These are phyloP conservation scores for Eupeodes luniger DNA, from an alignment of 2,888 invertebrate species.

Conservation along the genomic window DNA sequence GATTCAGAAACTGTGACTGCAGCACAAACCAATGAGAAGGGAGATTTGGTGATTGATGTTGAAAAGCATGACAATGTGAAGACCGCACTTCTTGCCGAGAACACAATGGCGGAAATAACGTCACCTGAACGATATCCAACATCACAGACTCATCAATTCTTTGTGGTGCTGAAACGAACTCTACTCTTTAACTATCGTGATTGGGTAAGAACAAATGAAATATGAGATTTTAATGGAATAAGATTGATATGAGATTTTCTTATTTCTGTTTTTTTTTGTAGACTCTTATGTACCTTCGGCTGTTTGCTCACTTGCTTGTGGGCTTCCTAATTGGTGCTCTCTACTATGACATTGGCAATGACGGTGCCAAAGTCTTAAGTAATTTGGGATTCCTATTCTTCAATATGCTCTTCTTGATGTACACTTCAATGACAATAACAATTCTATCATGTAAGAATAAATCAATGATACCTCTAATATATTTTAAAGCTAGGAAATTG, in stretches of 20 bases:
- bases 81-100: slow-evolving; percentile 86
- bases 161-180: slow-evolving; percentile 94
- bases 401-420: slow-evolving; percentile 99
- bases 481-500: no score
- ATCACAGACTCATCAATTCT: slow-evolving; percentile 92
- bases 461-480: no score
- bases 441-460: slow-evolving; percentile 95
- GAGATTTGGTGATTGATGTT: slow-evolving; percentile 83
- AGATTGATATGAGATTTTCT: neutral
- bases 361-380: slow-evolving; percentile 97
- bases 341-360: slow-evolving; percentile 97
- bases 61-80: slow-evolving; percentile 90
- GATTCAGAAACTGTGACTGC: slow-evolving; percentile 77
- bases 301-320: slow-evolving; percentile 96
- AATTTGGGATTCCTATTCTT: slow-evolving; percentile 99
- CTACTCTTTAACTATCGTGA: slow-evolving; percentile 93
- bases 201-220: slow-evolving; percentile 87
- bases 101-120: slow-evolving; percentile 85
- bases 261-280: slow-evolving; percentile 81
- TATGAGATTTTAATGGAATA: slow-evolving; percentile 16
- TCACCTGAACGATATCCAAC: slow-evolving; percentile 92
- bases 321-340: slow-evolving; percentile 97
- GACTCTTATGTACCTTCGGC: slow-evolving; percentile 97
- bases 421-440: slow-evolving; percentile 99
- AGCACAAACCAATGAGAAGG: slow-evolving; percentile 81